These are phyloP conservation scores for Thecophora atra DNA, from an alignment of 2,888 invertebrate genomes.

Conservation along the genomic window DNA sequence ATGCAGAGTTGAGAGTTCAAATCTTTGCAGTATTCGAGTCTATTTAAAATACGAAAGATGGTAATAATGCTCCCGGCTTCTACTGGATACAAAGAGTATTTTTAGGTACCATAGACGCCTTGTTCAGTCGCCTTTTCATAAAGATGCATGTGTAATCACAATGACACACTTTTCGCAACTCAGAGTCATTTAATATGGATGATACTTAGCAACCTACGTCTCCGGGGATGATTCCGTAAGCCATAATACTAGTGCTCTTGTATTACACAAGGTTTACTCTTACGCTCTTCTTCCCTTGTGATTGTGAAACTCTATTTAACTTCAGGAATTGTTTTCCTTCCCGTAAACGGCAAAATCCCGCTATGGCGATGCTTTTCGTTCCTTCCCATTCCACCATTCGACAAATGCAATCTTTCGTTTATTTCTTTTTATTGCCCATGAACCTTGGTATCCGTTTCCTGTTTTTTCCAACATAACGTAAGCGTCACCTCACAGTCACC, in stretches of 20 bases:
- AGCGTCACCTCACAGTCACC: neutral
- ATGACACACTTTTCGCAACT: neutral
- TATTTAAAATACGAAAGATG: conserved; percentile 16
- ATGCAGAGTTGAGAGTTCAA: conserved; percentile 15
- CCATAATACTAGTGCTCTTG: neutral
- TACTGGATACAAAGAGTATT: neutral
- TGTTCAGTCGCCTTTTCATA: neutral
- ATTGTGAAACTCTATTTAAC: neutral
- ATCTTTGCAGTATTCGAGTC: conserved; percentile 22
- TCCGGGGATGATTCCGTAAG: neutral
- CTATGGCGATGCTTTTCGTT: neutral
- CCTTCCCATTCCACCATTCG: neutral
- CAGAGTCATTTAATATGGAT: conserved; percentile 14
- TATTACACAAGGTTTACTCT: neutral
- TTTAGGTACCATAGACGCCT: neutral
- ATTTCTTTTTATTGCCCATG: neutral
- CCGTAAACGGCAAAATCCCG: neutral
- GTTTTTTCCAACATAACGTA: neutral
- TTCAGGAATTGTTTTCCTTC: neutral
- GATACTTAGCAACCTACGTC: conserved; percentile 5
- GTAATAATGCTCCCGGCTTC: neutral
- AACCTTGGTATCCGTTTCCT: conserved; percentile 1
- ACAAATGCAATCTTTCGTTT: neutral
- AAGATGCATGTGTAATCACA: neutral
- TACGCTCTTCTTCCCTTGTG: neutral